Base-by-base conservation (phyloP, 2,113 vertebrate genomes). In the Myotis davidii region DNA sequence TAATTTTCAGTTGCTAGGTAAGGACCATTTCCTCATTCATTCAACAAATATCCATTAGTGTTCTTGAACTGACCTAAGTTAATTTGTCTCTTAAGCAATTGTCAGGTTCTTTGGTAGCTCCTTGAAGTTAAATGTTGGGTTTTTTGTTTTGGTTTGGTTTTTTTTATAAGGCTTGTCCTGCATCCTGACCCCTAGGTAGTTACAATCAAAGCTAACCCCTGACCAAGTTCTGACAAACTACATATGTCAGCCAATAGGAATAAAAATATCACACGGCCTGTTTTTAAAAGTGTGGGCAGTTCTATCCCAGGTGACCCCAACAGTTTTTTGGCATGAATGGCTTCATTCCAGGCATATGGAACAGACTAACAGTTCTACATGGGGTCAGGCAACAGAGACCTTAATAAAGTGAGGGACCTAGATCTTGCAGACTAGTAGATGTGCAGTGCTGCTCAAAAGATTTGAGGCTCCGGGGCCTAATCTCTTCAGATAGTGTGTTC, bases 391-490 rank as follows among this genome's bases (percentile, higher is more conserved):
- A 4, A 17, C 18, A n/a, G 59, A 88, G 20, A 16, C 20, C 42
- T 4, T 10, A 27, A 9, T 16, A 3, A 77, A 32, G 10, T n/a
- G 18, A 17, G 6, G 6, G 13, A 6, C 13, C 6, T n/a, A 5
- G 18, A 29, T 3, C 17, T 9, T 39, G 12, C 12, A 84, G 61
- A 25, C 17, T 2, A 50, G 77, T 6, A 39, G 8, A 6, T 2
- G 3, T 27, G 12, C 7, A 23, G 3, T 16, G 17, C 52, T 17
- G 23, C n/a, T 59, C 8, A 0, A 18, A 54, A 48, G 23, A n/a
- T 8, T 0, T 0, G 17, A 52, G 11, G 52, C 11, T 54, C 27
- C 20, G 27, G 18, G 2, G 11, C n/a, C 16, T 1, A 3, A 20
- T 69, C 48, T 79, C 42, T 45, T 85, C 37, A 5, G 8, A 64